Evolutionary conservation across 2,888 invertebrate species (phyloP), one percentile per base, ranked within the genome.

Genomic region (Zonitis immaculata): DNA sequence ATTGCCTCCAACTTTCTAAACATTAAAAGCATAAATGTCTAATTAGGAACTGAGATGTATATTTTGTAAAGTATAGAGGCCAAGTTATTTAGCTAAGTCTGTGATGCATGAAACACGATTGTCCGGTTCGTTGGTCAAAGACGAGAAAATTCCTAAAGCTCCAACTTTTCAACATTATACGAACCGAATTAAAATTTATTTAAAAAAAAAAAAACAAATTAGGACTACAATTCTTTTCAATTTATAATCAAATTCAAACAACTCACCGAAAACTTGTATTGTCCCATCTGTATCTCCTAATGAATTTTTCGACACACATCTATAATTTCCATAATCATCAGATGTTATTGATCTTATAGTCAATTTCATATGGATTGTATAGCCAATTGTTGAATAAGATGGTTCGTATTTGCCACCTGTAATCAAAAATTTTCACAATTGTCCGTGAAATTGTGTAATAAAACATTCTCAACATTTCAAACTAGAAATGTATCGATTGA

Each of bases 251-350:
- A 30, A 47, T 45, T 44, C 30, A 46, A 52, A 44, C 42, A 47
- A 83, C 85, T 84, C 77, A 87, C 87, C 81, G 71, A 86, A 86
- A 60, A 88, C 77, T 75, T 85, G 85, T 65, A 88, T 87, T 64
- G 82, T 83, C 54, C 87, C 87, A 69, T 87, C 87, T 9, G 87
- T 87, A 68, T 86, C 85, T 32, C 87, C 87, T 9, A 87, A 78
- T 8, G 86, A 84, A 73, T 88, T 88, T 74, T 87, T 87, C 57
- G 86, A 84, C 70, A 87, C 82, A 76, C 87, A 88, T 73, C 84
- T 83, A 75, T 86, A 87, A 53, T 84, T 81, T 52, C 85, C 85
- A 66, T 83, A 87, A 70, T 86, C 86, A 49, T 76, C 73, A 54
- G 78, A 73, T 47, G 78, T 77, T 52, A 87, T 82, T 66, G 81